Conservation (phyloP, 2,113 vertebrate genomes). For the Scalopus aquaticus region DNA sequence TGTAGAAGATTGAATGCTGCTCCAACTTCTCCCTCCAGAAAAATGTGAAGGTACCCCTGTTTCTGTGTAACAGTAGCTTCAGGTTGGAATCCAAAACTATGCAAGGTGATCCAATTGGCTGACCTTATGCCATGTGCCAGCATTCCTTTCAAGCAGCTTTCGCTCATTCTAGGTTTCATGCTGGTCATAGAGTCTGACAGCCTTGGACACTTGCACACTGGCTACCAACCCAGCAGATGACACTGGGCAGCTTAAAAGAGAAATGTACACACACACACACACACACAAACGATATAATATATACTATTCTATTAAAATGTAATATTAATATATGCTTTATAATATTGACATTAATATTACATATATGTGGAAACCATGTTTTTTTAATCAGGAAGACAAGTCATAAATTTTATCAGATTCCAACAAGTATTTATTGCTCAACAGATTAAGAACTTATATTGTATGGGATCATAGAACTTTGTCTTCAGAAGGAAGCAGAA, state of each 20-base stretch:
- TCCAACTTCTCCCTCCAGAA: not conserved
- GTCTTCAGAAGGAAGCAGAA: not conserved
- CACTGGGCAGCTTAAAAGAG: not conserved
- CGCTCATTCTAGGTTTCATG: not conserved
- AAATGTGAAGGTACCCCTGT: not conserved
- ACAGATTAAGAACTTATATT: not conserved
- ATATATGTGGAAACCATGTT: not conserved
- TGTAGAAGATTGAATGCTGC: not conserved
- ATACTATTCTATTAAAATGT: no score
- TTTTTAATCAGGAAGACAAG: not conserved
- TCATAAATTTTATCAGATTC: not conserved
- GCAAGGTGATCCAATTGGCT: not conserved
- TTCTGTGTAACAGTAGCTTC: not conserved
- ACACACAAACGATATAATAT: not conserved
- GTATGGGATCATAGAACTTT: not conserved
- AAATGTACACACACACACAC: not conserved
- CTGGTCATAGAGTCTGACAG: accelerated
- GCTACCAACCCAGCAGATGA: not conserved
- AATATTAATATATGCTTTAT: no score
- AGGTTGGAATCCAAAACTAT: not conserved
- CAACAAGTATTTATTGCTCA: not conserved
- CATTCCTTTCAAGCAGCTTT: not conserved
- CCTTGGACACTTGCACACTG: not conserved
- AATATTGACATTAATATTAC: no score
- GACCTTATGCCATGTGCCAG: not conserved